A percentile compares a stretch with the other conserved stretches of the same genome.
Conservation (phyloP, 2,888 invertebrate genomes). For the Pheosia gnoma region DNA sequence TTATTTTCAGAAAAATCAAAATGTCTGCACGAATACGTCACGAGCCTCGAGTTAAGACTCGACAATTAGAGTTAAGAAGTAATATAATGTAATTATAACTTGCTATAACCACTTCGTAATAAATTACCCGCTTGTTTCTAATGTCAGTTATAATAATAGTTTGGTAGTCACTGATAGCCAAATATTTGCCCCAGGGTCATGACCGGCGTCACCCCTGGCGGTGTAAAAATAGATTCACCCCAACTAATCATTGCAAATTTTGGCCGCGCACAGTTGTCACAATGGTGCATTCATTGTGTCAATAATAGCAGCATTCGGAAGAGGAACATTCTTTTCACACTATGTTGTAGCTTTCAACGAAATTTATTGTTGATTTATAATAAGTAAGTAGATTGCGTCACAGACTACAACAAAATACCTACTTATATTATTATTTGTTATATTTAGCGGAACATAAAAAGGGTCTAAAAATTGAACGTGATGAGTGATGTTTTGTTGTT, state of each 20-base stretch:
- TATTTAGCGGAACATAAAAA: too few species aligned
- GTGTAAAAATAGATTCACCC: conserved; percentile 69
- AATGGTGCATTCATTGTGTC: conserved; percentile 41
- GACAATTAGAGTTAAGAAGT: too few species aligned
- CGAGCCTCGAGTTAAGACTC: too few species aligned
- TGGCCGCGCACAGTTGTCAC: conserved; percentile 58
- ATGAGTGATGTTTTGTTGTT: too few species aligned
- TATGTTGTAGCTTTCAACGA: not conserved
- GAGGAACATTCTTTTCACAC: conserved; percentile 20
- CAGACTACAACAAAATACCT: too few species aligned
- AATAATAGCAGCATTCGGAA: conserved; percentile 16
- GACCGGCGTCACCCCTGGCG: conserved; percentile 56
- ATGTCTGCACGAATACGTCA: too few species aligned
- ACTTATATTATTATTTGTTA: too few species aligned
- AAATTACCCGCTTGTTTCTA: conserved; percentile 6
- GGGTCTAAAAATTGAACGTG: too few species aligned
- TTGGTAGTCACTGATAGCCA: conserved; percentile 50
- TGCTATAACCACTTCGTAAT: not conserved
- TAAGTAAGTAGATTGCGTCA: not conserved
- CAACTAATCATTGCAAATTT: conserved; percentile 67
- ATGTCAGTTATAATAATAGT: conserved; percentile 37
- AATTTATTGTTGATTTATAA: not conserved
- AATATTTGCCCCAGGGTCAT: conserved; percentile 66
- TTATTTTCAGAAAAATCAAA: too few species aligned
- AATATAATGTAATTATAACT: too few species aligned